Evolutionary conservation across 2,797 vertebrate genomes (phyloP).

Genomic region (Chiloscyllium punctatum): DNA sequence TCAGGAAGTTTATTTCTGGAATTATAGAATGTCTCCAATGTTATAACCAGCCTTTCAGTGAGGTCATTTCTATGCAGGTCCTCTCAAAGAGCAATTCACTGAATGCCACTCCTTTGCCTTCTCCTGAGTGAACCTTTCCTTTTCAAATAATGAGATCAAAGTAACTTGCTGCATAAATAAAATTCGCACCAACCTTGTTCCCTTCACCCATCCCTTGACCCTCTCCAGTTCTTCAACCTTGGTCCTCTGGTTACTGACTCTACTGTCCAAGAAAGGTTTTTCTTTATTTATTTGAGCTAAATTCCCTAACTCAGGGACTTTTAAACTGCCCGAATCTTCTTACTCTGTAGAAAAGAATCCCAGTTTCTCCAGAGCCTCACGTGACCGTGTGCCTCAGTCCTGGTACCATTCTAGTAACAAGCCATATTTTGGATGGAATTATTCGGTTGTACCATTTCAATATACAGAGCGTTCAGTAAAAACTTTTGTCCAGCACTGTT

Average conservation of each 20-base stretch:
- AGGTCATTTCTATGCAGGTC: not conserved
- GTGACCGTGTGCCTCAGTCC: not conserved
- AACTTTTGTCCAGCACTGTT: not conserved
- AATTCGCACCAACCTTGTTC: not conserved
- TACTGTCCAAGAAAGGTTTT: not conserved
- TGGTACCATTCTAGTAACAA: not conserved
- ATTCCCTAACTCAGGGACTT: not conserved
- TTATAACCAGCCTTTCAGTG: not conserved
- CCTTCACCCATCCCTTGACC: not conserved
- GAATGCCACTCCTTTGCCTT: not conserved
- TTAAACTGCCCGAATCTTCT: not conserved
- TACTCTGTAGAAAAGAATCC: not conserved
- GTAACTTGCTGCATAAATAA: not conserved
- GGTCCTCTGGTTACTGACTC: not conserved
- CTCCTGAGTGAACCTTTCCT: not conserved
- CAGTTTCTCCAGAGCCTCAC: not conserved
- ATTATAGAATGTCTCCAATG: not conserved
- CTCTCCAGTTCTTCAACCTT: not conserved
- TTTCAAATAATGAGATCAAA: not conserved
- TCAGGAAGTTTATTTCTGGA: not conserved
- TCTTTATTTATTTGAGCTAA: not conserved
- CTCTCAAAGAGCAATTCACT: not conserved
- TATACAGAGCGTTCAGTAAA: too few relatives aligned
- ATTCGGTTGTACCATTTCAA: not conserved
- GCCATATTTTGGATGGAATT: not conserved